Conservation (phyloP, 1,140 invertebrate genomes). For the Trinorchestia longiramus region DNA sequence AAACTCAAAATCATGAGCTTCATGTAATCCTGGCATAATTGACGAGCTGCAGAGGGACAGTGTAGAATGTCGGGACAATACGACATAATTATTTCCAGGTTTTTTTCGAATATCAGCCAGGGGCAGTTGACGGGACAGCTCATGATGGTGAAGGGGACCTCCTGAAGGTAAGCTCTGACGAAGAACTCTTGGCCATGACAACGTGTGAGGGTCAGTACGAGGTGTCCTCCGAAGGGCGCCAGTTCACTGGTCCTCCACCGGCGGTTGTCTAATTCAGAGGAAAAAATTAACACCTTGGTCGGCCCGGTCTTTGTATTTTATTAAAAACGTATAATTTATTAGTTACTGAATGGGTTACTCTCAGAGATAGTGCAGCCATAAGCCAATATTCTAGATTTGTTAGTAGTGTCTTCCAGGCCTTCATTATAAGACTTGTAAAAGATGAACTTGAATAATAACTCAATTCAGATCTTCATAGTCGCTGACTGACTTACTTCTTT, state of each 20-base stretch:
- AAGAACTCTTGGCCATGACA: slow-evolving; percentile 33
- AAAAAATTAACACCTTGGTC: not conserved
- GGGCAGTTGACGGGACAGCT: slow-evolving; percentile 22
- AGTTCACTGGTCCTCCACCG: not conserved
- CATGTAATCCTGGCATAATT: not conserved
- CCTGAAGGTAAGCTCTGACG: slow-evolving; percentile 13
- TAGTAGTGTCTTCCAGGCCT: no score
- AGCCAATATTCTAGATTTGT: no score
- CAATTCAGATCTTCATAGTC: no score
- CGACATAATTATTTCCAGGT: not conserved
- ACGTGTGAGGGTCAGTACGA: not conserved
- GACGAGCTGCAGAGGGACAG: not conserved
- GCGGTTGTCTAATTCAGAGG: not conserved
- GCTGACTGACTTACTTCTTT: no score
- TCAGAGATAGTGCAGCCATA: no score
- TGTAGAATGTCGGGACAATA: slow-evolving; percentile 11
- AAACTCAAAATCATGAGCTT: not conserved
- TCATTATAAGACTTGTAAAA: no score
- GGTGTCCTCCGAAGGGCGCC: slow-evolving; percentile 17
- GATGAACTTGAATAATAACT: no score
- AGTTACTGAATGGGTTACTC: no score
- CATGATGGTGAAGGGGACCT: slow-evolving; percentile 19
- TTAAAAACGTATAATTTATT: no score
- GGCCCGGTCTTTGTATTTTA: not conserved
- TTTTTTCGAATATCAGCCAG: not conserved